These are phyloP conservation scores for Phalera bucephala DNA, from an alignment of 2,888 invertebrate species.

Conservation along the genomic window DNA sequence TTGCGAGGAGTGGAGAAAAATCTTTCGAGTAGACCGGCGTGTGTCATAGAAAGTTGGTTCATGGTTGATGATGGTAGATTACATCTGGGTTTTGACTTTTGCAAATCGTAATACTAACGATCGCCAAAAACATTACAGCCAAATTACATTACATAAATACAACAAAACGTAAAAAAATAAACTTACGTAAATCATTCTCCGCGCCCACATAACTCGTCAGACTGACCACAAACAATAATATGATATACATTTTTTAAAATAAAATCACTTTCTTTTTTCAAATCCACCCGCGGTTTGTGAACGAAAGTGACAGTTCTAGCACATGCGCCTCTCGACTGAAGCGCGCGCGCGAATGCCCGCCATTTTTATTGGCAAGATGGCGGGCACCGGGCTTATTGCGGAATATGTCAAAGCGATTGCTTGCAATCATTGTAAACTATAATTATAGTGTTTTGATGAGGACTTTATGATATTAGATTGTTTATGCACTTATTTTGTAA, in stretches of 20 bases:
- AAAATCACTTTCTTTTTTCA: conserved; percentile 19
- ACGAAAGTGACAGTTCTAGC: conserved; percentile 29
- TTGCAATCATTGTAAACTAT: not conserved
- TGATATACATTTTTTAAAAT: conserved; percentile 30
- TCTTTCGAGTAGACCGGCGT: too few species aligned
- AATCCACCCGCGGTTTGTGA: conserved; percentile 23
- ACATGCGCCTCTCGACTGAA: conserved; percentile 31
- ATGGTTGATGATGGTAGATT: too few species aligned
- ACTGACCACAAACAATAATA: conserved; percentile 33
- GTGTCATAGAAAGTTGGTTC: too few species aligned
- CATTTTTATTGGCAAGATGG: conserved; percentile 35
- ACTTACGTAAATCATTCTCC: conserved; percentile 45
- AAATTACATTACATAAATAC: too few species aligned
- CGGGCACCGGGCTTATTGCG: conserved; percentile 22
- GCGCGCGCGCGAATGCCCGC: conserved; percentile 35
- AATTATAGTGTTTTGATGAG: not conserved
- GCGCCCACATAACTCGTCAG: conserved; percentile 32
- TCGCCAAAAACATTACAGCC: too few species aligned
- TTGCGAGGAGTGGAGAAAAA: too few species aligned
- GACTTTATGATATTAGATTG: not conserved
- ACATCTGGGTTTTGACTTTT: too few species aligned
- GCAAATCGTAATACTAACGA: too few species aligned
- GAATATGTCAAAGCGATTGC: conserved; percentile 21
- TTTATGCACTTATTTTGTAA: not conserved
- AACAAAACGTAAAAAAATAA: too few species aligned